phyloP scores from a whole-genome alignment of 2,888 invertebrate species.

The Clistopyga incitator region DNA sequence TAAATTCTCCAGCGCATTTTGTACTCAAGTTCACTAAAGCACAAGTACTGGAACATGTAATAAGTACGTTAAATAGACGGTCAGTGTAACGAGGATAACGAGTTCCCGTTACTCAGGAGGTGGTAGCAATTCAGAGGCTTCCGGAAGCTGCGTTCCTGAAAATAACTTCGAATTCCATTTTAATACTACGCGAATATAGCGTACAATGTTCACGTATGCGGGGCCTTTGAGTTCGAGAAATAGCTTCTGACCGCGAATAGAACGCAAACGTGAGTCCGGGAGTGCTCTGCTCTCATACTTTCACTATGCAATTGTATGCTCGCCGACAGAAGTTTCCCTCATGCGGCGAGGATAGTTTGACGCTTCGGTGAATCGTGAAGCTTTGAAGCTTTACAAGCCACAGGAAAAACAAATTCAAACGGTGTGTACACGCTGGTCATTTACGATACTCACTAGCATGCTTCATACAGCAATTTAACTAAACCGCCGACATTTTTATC shows the following conservation, averaged over 20 bases:
- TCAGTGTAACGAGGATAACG: background rate
- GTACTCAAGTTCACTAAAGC: background rate
- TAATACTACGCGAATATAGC: slow-evolving; percentile 2
- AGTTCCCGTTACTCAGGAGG: background rate
- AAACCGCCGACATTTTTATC: too few relatives aligned
- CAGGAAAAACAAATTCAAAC: slow-evolving; percentile 33
- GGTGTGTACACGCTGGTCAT: slow-evolving; percentile 5
- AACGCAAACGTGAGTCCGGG: slow-evolving; percentile 43
- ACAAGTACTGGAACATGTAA: background rate
- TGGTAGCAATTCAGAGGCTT: slow-evolving; percentile 6
- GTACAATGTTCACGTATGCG: slow-evolving; percentile 4
- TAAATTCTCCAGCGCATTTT: background rate
- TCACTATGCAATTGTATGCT: slow-evolving; percentile 43
- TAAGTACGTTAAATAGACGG: background rate
- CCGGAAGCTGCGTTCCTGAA: slow-evolving; percentile 26
- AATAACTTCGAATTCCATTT: slow-evolving; percentile 51
- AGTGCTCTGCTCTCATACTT: slow-evolving; percentile 18
- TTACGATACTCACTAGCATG: background rate
- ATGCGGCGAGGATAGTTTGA: slow-evolving; percentile 29
- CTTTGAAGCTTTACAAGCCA: slow-evolving; percentile 36
- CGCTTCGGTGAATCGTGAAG: slow-evolving; percentile 30
- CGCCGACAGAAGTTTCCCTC: slow-evolving; percentile 41
- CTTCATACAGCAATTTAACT: slow-evolving; percentile 3
- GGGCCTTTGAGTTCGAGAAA: slow-evolving; percentile 42
- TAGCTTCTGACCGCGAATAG: slow-evolving; percentile 48